Conservation (phyloP, 2,888 invertebrate species). For the Acheta domesticus region DNA sequence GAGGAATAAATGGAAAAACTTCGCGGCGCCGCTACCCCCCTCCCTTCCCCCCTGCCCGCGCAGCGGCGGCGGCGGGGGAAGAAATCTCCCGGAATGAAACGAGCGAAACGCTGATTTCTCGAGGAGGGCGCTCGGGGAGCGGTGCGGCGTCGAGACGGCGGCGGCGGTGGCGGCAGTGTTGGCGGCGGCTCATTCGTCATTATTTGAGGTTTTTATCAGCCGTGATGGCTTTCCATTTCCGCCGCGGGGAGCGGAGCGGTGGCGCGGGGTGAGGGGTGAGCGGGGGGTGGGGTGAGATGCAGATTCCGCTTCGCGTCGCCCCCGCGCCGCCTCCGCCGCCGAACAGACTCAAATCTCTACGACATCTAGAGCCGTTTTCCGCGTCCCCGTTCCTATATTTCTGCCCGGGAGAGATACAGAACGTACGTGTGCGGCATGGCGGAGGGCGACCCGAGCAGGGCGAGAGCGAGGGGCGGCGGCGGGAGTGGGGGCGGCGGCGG, state of each 20-base stretch:
- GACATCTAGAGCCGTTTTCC: neutral
- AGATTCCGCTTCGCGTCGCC: neutral
- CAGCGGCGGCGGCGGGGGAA: neutral
- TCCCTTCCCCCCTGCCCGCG: neutral
- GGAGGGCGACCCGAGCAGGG: neutral
- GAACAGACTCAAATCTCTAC: neutral
- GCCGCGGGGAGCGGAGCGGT: neutral
- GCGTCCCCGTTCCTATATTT: neutral
- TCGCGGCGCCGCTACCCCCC: neutral
- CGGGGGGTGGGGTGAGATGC: neutral
- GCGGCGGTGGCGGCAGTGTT: neutral
- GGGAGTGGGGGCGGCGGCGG: neutral
- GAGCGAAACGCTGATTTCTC: neutral
- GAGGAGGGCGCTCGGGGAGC: neutral
- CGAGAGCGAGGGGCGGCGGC: neutral
- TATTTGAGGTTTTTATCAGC: constrained; percentile 18
- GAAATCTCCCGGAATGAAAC: neutral
- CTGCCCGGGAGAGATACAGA: neutral
- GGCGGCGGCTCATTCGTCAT: constrained; percentile 2
- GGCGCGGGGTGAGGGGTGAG: neutral
- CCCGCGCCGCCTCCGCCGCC: neutral
- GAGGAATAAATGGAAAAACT: constrained; percentile 2
- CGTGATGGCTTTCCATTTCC: constrained; percentile 18
- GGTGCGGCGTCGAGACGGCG: neutral
- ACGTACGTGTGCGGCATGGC: neutral